Conservation (phyloP, 92 coral and sea anemone species). For the Pocillopora grandis region DNA sequence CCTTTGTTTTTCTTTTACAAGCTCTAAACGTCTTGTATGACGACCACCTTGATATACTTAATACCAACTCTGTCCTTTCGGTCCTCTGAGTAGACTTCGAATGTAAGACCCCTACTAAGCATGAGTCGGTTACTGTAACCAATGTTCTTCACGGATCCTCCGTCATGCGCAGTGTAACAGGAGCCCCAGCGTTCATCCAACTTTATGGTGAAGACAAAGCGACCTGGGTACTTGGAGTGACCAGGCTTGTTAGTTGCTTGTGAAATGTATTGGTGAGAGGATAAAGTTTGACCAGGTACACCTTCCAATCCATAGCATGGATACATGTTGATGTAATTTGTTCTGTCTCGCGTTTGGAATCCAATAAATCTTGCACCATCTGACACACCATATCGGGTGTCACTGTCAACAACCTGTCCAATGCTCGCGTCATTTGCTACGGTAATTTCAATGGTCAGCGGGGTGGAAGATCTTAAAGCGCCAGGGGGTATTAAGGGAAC, state of each 20-base stretch:
- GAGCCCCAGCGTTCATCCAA: constrained; percentile 44
- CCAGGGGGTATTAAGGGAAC: constrained; percentile 39
- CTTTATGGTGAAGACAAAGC: constrained; percentile 31
- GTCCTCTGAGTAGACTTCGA: constrained; percentile 39
- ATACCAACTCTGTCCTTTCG: constrained; percentile 43
- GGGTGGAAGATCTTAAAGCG: background rate
- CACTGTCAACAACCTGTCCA: constrained; percentile 26
- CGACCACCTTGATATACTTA: constrained; percentile 33
- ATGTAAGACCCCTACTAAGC: constrained; percentile 37
- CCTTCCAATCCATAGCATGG: constrained; percentile 44
- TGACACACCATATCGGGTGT: constrained; percentile 43
- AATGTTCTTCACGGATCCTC: constrained; percentile 37
- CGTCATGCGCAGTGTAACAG: constrained; percentile 56
- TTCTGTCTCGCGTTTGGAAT: constrained; percentile 21
- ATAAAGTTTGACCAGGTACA: constrained; percentile 6
- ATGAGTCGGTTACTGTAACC: constrained; percentile 33
- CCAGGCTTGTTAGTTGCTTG: background rate
- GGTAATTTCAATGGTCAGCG: constrained; percentile 43
- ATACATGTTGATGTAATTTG: constrained; percentile 2
- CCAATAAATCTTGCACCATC: constrained; percentile 41
- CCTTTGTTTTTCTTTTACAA: background rate
- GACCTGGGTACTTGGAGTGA: constrained; percentile 26
- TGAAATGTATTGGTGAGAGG: background rate
- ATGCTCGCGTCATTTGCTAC: constrained; percentile 26
- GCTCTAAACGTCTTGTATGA: constrained; percentile 8